These are phyloP conservation scores for Camelus dromedarius DNA, from an alignment of 2,113 vertebrate species.

Conservation along the genomic window DNA sequence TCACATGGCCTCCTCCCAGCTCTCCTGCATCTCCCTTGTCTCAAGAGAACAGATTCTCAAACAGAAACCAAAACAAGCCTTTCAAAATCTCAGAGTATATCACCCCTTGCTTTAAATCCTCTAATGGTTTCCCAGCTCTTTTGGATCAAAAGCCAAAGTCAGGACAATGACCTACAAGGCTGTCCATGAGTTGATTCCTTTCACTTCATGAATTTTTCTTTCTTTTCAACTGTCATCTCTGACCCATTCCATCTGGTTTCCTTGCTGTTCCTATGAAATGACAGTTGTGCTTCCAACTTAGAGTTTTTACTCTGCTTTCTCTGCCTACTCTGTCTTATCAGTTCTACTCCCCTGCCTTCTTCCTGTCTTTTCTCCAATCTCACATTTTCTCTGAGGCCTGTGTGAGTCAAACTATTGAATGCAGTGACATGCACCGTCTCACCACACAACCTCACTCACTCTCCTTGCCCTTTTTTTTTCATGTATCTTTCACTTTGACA, in stretches of 20 bases:
- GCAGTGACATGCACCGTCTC: background rate
- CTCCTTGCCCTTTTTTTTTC: background rate
- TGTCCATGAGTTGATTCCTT: background rate
- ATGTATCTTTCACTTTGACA: background rate
- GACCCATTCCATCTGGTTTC: background rate
- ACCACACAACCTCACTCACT: accelerated
- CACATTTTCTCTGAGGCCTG: accelerated
- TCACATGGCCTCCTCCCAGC: background rate
- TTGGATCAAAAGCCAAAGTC: background rate
- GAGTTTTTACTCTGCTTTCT: background rate
- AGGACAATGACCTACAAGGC: background rate
- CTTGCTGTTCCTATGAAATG: background rate
- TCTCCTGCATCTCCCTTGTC: background rate
- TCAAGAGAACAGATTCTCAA: background rate
- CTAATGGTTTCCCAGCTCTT: background rate
- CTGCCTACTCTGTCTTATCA: background rate
- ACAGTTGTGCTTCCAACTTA: background rate
- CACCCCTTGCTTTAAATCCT: background rate
- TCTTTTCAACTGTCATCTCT: no score
- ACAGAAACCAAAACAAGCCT: background rate
- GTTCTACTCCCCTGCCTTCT: no score
- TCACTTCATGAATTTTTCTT: background rate
- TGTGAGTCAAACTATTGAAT: background rate
- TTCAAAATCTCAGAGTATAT: background rate
- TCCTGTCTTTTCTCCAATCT: background rate